Percentiles rank a stretch among this genome's conserved stretches.
Evolutionary conservation across 2,888 invertebrate species (phyloP).

Genomic region (Leptinotarsa juncta): DNA sequence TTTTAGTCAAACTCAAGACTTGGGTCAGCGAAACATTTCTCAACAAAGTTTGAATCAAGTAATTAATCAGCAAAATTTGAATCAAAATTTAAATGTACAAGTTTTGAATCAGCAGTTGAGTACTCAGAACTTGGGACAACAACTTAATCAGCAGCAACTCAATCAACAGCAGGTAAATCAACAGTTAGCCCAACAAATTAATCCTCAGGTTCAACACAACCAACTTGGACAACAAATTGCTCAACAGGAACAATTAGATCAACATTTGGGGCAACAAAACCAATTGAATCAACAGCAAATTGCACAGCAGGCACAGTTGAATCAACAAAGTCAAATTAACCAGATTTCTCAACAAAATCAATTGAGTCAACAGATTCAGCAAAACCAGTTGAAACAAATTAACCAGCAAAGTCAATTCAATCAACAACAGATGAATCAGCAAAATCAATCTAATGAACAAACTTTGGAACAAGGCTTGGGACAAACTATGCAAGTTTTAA

Average conservation of each 20-base stretch:
- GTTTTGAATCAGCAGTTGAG: slow-evolving; percentile 51
- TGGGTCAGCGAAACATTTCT: slow-evolving; percentile 45
- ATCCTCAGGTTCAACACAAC: slow-evolving; percentile 58
- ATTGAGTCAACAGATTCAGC: slow-evolving; percentile 43
- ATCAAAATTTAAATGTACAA: slow-evolving; percentile 46
- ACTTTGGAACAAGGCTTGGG: slow-evolving; percentile 41
- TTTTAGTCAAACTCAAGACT: slow-evolving; percentile 47
- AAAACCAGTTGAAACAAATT: slow-evolving; percentile 51
- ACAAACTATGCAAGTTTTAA: slow-evolving; percentile 38
- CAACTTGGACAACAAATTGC: slow-evolving; percentile 52
- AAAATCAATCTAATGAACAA: slow-evolving; percentile 44
- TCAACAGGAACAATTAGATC: slow-evolving; percentile 59
- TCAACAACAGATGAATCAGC: slow-evolving; percentile 39
- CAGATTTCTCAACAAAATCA: slow-evolving; percentile 42
- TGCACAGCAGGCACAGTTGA: slow-evolving; percentile 37
- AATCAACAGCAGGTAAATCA: slow-evolving; percentile 52
- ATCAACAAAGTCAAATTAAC: slow-evolving; percentile 43
- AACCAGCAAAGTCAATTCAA: slow-evolving; percentile 41
- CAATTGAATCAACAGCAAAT: slow-evolving; percentile 37
- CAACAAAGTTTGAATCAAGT: slow-evolving; percentile 44
- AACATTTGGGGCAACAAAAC: slow-evolving; percentile 40
- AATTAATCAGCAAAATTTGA: slow-evolving; percentile 56
- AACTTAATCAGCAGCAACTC: slow-evolving; percentile 53
- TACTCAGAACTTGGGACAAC: slow-evolving; percentile 52
- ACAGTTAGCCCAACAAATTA: slow-evolving; percentile 39